Percentiles rank a stretch among this genome's conserved stretches.
Evolutionary conservation across 1,140 invertebrate genomes (phyloP).

Genomic region (Drosophila burlai): DNA sequence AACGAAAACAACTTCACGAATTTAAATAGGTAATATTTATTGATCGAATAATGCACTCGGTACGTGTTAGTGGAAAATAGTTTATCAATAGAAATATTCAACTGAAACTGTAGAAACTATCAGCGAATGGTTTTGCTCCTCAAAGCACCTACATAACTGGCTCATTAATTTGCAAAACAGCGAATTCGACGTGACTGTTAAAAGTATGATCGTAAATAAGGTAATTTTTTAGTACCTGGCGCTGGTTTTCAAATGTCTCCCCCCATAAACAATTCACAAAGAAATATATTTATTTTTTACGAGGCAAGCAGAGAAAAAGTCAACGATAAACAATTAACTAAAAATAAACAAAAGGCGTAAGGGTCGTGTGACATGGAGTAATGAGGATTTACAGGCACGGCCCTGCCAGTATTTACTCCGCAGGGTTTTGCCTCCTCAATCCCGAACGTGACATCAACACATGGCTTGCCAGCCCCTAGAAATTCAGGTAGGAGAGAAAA

Average conservation of each 20-base stretch:
- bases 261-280: constrained; percentile 20
- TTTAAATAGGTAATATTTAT: constrained; percentile 24
- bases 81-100: background rate
- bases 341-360: constrained; percentile 24
- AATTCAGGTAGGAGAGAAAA: constrained; percentile 22
- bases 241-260: constrained; percentile 12
- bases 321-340: constrained; percentile 50
- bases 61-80: background rate
- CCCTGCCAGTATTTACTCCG: constrained; percentile 1
- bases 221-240: constrained; percentile 21
- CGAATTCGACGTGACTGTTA: constrained; percentile 23
- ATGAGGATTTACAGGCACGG: constrained; percentile 25
- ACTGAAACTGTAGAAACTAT: constrained; percentile 1
- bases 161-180: constrained; percentile 42
- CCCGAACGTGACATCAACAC: constrained; percentile 52
- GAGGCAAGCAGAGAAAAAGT: constrained; percentile 23
- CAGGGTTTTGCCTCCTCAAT: background rate
- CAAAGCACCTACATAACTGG: background rate
- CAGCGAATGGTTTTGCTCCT: background rate
- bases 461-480: constrained; percentile 18
- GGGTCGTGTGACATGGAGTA: constrained; percentile 41
- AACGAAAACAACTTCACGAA: background rate
- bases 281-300: constrained; percentile 30
- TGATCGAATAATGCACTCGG: constrained; percentile 4
- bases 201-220: constrained; percentile 39